A percentile compares a stretch with the other conserved stretches of the same genome.
phyloP scores from a whole-genome alignment of 2,113 vertebrate genomes.

The Myiagra hebetior region DNA sequence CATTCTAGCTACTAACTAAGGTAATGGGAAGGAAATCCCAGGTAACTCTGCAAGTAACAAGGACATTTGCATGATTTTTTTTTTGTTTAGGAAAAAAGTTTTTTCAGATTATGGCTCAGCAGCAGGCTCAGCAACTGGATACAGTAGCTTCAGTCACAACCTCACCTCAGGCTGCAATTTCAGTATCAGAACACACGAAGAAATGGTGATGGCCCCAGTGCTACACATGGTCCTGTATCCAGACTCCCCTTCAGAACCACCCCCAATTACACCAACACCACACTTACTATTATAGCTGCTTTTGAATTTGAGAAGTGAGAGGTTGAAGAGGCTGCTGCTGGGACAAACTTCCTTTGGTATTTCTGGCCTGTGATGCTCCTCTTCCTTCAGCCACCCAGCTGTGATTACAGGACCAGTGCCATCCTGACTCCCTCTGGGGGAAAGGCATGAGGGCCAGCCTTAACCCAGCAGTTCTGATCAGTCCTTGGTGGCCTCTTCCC shows the following conservation, averaged over 20 bases:
- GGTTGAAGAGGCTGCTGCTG: not conserved
- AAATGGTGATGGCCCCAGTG: fast-evolving
- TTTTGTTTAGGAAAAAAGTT: not conserved
- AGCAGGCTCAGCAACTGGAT: not conserved
- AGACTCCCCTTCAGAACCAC: not conserved
- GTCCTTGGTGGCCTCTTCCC: not conserved
- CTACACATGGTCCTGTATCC: not conserved
- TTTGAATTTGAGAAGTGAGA: not conserved
- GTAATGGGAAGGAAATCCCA: not conserved
- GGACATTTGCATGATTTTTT: not conserved
- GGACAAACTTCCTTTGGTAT: not conserved
- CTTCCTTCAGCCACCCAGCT: not conserved
- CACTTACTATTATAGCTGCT: not conserved
- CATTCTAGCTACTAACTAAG: not conserved
- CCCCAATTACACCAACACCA: not conserved
- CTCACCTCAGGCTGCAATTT: not conserved
- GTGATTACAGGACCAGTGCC: not conserved
- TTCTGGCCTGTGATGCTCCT: not conserved
- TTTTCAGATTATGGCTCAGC: not conserved
- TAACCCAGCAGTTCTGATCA: not conserved
- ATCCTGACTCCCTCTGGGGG: fast-evolving
- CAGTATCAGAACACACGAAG: fast-evolving
- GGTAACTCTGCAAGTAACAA: not conserved
- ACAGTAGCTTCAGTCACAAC: not conserved
- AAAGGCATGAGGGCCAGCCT: not conserved